Evolutionary conservation across 2,113 vertebrate genomes (phyloP).

Genomic region (Holacanthus passer): DNA sequence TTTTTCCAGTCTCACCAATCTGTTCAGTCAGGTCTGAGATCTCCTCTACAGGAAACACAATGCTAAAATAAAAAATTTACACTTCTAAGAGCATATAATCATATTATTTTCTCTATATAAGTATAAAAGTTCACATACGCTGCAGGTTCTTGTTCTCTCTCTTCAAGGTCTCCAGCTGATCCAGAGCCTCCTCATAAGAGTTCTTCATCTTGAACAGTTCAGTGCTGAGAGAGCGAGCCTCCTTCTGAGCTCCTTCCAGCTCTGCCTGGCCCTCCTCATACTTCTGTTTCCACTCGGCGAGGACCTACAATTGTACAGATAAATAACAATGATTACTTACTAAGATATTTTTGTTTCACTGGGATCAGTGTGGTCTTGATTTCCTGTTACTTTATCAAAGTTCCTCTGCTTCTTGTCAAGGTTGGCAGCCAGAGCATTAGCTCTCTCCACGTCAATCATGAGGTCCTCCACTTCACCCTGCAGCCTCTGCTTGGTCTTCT

Average conservation of each 20-base stretch:
- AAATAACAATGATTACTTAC: neutral
- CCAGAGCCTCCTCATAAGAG: conserved; percentile 68
- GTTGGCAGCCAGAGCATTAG: conserved; percentile 79
- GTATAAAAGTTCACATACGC: conserved; percentile 32
- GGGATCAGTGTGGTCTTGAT: neutral
- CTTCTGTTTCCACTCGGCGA: conserved; percentile 86
- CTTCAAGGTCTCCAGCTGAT: conserved; percentile 67
- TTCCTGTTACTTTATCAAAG: conserved; percentile 75
- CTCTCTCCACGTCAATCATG: conserved; percentile 85
- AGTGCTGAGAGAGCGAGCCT: conserved; percentile 73
- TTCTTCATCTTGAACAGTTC: conserved; percentile 75
- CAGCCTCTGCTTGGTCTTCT: conserved; percentile 84
- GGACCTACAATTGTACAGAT: conserved; percentile 13
- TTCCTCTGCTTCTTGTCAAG: conserved; percentile 85
- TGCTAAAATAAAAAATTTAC: neutral
- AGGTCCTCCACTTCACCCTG: conserved; percentile 83
- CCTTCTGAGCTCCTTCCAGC: conserved; percentile 83
- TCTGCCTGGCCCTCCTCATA: conserved; percentile 84
- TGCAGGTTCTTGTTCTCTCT: conserved; percentile 74
- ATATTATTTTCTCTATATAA: too few species aligned
- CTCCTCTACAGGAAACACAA: conserved; percentile 38
- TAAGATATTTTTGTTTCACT: neutral
- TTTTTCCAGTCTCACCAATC: conserved; percentile 66
- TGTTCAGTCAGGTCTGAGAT: conserved; percentile 73
- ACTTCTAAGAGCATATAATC: too few species aligned